Evolutionary conservation across 2,797 vertebrate species (phyloP), one percentile per base, ranked within the genome.

Genomic region (Ctenochaetus hawaiiensis): DNA sequence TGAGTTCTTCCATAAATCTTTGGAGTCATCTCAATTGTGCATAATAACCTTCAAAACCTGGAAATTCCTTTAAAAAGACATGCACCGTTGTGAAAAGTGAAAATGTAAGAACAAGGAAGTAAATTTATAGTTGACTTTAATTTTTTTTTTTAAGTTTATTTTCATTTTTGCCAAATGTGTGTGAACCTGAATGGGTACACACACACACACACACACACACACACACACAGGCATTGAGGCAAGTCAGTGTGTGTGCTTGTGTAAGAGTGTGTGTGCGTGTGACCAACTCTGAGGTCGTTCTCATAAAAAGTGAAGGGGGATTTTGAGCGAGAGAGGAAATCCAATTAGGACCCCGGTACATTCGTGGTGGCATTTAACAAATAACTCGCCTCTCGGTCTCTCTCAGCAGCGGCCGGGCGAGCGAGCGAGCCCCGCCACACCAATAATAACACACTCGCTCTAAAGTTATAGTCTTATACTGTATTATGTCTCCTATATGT

Each of bases 291-390:
- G 90, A 93, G 91, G 93, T 94, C 89, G 89, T 80, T 88, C 77
- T 48, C 84, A 91, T 92, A 89, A 94, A 92, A 80, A 77, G 84
- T 57, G 16, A 53, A 56, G 67, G 72, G 77, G 77, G 83, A 10
- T 92, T 88, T 83, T 88, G 72, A 87, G 75, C 63, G 67, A 72
- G 73, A 70, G 80, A 83, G 74, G 89, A 92, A 94, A 94, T 92
- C 92, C 90, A 93, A 92, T 94, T 93, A 92, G 88, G 86, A 78
- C 66, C 51, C 62, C 9, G 14, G 82, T 82, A 80, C 76, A 86
- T 83, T 83, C 39, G 58, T 68, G 22, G 75, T 91, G 92, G 87
- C 92, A 90, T 92, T 94, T 91, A 89, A 92, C 89, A 92, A 93
- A 93, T 91, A 91, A 88, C 88, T 89, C 78, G 85, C 81, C 81